Base-by-base conservation (phyloP, 2,888 invertebrate species). In the Ichneumoninae sp. region DNA sequence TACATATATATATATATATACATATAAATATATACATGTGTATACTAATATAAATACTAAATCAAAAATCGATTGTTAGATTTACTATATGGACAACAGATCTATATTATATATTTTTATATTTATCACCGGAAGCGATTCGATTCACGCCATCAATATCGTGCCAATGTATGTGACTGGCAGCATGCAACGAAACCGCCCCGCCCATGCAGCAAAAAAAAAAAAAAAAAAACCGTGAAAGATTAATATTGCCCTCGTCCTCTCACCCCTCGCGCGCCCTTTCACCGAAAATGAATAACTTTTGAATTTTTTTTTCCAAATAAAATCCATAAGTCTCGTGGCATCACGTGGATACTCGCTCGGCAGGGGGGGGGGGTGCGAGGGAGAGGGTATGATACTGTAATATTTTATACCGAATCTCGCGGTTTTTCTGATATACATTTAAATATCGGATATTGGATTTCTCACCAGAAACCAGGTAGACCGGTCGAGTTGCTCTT, bases 81-180 rank as follows among this genome's bases (percentile, higher is more conserved):
- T 60, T 26, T 52, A 65, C 33, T 75, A 70, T 50, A 54, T 47
- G 33, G 40, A 74, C 16, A 70, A 62, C 40, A 10, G 22, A 47
- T 57, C 30, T 62, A 62, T 4, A 36, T n/a, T 19, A 68, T 78
- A 70, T 40, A 78, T 84, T 60, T 76, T 60, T 74, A 57, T 75
- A 84, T 84, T 84, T 84, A 84, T 84, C 74, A 69, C 81, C 78
- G 69, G 44, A 79, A 84, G 52, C 50, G 70, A 78, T 78, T 81
- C 78, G 80, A 62, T 74, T 69, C 66, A 22, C 36, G 54, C 81
- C 78, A 78, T 84, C 84, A 70, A 84, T 84, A 81, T 75, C 68
- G 65, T 26, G 52, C 76, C 62, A 44, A 52, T 71, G 22, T 57
- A 36, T 33, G 75, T 30, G 70, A 68, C 40, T 69, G 33, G 33